phyloP scores from a whole-genome alignment of 2,888 invertebrate genomes.

The Ormyrus pomaceus region DNA sequence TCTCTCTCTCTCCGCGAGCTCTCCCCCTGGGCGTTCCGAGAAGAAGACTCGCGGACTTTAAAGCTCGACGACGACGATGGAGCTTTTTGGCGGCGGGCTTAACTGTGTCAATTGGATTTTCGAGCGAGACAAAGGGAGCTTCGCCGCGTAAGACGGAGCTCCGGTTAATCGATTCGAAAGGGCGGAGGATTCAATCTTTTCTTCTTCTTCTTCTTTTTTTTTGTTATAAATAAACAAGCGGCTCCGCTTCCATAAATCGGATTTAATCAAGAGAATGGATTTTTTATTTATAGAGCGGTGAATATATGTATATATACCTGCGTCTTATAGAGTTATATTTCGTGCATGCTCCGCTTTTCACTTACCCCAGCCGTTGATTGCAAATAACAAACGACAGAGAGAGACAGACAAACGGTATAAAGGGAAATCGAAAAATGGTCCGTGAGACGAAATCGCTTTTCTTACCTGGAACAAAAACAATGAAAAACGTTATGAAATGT shows the following conservation, averaged over 20 bases:
- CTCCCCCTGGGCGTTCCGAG: no score
- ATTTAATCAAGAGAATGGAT: no score
- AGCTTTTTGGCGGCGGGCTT: neutral
- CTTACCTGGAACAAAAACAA: constrained; percentile 59
- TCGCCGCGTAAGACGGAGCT: no score
- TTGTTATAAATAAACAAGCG: neutral
- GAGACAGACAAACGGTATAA: constrained; percentile 18
- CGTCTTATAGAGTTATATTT: neutral
- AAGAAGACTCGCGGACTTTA: no score
- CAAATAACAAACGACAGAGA: neutral
- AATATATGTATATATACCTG: neutral
- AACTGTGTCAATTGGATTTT: no score
- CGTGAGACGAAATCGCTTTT: constrained; percentile 10
- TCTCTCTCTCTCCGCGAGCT: no score
- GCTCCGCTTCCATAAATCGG: no score
- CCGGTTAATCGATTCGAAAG: no score
- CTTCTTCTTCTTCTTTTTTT: constrained; percentile 11
- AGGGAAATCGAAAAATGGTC: constrained; percentile 32
- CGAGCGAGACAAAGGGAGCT: neutral
- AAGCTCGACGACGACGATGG: neutral
- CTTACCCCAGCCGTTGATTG: constrained; percentile 18
- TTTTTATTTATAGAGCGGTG: no score
- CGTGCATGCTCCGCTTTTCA: neutral
- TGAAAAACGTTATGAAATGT: constrained; percentile 50
- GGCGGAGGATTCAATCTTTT: neutral